Conservation (phyloP, 1,140 invertebrate species). For the Drosophila ogumai region DNA sequence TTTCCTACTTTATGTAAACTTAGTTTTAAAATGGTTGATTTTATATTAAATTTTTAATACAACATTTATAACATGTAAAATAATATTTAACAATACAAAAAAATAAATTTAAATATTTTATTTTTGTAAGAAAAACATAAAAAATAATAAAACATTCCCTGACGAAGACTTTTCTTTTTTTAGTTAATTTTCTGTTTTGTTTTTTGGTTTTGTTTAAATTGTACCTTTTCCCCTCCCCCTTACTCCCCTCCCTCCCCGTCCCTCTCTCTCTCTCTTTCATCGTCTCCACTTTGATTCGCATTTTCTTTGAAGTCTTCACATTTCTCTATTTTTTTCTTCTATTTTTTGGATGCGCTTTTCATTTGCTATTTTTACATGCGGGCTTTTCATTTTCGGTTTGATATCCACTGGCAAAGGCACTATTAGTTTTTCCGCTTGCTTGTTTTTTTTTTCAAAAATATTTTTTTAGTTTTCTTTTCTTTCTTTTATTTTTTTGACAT, state of each 20-base stretch:
- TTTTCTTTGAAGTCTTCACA: conserved; percentile 54
- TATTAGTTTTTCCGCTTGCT: conserved; percentile 46
- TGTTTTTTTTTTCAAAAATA: conserved; percentile 7
- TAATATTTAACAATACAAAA: not conserved
- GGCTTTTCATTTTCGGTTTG: conserved; percentile 53
- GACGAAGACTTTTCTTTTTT: not conserved
- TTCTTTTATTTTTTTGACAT: conserved; percentile 50
- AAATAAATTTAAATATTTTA: not conserved
- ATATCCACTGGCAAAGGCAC: conserved; percentile 47
- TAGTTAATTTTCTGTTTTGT: not conserved
- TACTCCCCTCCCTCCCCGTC: too few species aligned
- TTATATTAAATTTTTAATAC: too few species aligned
- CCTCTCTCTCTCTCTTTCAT: not conserved
- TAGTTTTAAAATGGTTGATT: too few species aligned
- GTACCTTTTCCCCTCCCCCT: not conserved
- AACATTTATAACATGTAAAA: too few species aligned
- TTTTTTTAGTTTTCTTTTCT: conserved; percentile 41
- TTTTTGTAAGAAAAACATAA: not conserved
- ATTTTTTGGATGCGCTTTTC: conserved; percentile 45
- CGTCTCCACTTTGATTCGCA: conserved; percentile 40
- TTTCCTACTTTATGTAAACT: too few species aligned
- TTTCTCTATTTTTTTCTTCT: conserved; percentile 5
- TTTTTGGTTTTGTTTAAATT: not conserved
- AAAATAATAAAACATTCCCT: not conserved
- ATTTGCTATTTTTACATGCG: conserved; percentile 50